Percentiles rank a stretch among this genome's conserved stretches.
Evolutionary conservation across 2,113 vertebrate species (phyloP).

Genomic region (Tautogolabrus adspersus): DNA sequence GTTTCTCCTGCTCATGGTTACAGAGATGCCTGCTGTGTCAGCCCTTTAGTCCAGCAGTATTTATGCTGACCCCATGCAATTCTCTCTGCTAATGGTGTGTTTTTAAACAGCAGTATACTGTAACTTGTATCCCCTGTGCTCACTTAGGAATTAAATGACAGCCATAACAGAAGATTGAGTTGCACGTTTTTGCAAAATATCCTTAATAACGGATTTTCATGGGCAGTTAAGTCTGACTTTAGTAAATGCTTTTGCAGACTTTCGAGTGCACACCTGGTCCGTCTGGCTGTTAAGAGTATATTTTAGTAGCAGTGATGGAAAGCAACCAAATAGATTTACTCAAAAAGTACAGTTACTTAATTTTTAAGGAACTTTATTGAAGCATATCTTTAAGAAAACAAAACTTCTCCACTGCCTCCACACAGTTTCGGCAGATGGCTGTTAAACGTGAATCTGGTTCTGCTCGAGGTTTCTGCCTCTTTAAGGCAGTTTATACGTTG

Average conservation of each 20-base stretch:
- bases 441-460: too few species aligned
- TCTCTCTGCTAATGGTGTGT: slow-evolving; percentile 55
- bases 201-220: slow-evolving; percentile 25
- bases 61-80: slow-evolving; percentile 63
- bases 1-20: slow-evolving; percentile 47
- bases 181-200: slow-evolving; percentile 14
- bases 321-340: background rate
- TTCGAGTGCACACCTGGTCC: background rate
- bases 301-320: background rate
- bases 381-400: too few species aligned
- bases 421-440: too few species aligned
- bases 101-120: slow-evolving; percentile 42
- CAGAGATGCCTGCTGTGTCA: slow-evolving; percentile 55
- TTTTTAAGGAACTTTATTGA: too few species aligned
- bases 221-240: slow-evolving; percentile 13
- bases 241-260: background rate
- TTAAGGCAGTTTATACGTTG: too few species aligned
- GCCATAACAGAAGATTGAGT: slow-evolving; percentile 9
- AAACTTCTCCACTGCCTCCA: too few species aligned
- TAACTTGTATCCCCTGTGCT: slow-evolving; percentile 21
- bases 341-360: too few species aligned
- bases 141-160: slow-evolving; percentile 49
- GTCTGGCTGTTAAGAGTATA: background rate
- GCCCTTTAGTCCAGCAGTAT: slow-evolving; percentile 47
- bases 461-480: too few species aligned